Evolutionary conservation across 1,140 invertebrate species (phyloP).

Genomic region (Forficula auricularia): DNA sequence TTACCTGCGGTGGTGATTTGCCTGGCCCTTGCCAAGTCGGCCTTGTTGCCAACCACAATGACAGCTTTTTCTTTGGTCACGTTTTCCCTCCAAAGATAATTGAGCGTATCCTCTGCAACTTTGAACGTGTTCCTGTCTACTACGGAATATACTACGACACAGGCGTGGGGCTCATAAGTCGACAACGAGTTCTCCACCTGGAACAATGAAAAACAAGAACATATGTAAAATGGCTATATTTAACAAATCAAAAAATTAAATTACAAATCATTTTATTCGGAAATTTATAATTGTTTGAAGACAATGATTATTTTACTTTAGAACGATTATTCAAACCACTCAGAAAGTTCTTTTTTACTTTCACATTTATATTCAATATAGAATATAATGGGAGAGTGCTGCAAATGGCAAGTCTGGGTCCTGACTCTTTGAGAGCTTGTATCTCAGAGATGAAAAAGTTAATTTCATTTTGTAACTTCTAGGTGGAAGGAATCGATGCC

Average conservation of each 20-base stretch:
- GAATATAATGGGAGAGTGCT: too few species aligned
- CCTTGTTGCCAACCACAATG: constrained; percentile 86
- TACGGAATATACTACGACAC: constrained; percentile 72
- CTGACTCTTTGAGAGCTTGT: too few species aligned
- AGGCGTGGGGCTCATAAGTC: constrained; percentile 78
- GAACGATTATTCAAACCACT: too few species aligned
- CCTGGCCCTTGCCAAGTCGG: constrained; percentile 70
- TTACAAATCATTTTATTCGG: not conserved
- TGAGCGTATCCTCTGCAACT: constrained; percentile 57
- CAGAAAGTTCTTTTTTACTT: too few species aligned
- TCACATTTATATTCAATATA: too few species aligned
- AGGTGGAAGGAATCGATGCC: too few species aligned
- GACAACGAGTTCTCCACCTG: constrained; percentile 68
- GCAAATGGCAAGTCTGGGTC: too few species aligned
- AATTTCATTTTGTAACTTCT: too few species aligned
- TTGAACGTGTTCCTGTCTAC: constrained; percentile 60
- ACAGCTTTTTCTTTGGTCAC: constrained; percentile 64
- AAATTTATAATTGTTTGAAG: not conserved
- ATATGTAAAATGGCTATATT: not conserved
- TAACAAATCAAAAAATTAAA: not conserved
- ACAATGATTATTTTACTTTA: too few species aligned
- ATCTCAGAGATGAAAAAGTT: too few species aligned
- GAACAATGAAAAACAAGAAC: constrained; percentile 13
- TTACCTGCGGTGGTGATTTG: constrained; percentile 64
- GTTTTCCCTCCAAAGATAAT: constrained; percentile 61